Percentiles rank a stretch among this genome's conserved stretches.
These are phyloP conservation scores for Neoniphon sammara DNA, from an alignment of 2,797 vertebrate species.

Conservation along the genomic window DNA sequence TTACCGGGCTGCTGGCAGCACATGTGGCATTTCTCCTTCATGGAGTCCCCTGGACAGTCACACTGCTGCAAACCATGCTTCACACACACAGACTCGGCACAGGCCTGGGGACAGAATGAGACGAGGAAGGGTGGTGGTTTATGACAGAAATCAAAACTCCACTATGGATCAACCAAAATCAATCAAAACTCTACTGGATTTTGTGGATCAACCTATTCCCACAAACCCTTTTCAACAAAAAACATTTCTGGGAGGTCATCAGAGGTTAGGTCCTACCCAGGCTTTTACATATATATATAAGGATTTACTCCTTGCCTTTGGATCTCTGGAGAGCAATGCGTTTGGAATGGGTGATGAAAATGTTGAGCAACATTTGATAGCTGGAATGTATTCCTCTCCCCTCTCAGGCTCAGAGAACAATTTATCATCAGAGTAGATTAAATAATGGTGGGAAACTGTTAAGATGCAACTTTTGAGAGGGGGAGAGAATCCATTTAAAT, in stretches of 20 bases:
- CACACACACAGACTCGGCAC: conserved; percentile 77
- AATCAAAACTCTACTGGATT: neutral
- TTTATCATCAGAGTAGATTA: conserved; percentile 4
- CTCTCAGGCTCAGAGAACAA: conserved; percentile 18
- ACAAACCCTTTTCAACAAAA: rapidly evolving
- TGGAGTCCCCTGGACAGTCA: conserved; percentile 78
- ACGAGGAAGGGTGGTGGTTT: no score
- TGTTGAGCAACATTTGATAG: conserved; percentile 39
- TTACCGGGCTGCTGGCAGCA: conserved; percentile 87
- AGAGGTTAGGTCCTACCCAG: neutral
- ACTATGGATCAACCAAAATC: no score
- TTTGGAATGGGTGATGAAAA: conserved; percentile 25
- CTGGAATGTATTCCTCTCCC: conserved; percentile 37
- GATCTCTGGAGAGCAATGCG: conserved; percentile 33
- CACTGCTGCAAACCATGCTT: conserved; percentile 81
- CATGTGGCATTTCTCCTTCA: conserved; percentile 82
- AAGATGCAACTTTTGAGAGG: conserved; percentile 17
- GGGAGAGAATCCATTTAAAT: neutral
- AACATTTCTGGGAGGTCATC: conserved; percentile 4
- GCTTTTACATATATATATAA: neutral
- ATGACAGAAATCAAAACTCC: neutral
- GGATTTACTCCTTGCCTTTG: neutral
- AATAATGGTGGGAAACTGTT: conserved; percentile 7
- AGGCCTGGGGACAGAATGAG: conserved; percentile 68
- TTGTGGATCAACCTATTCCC: neutral